Conservation (phyloP, 2,797 vertebrate species). For the Myotis findleyi region DNA sequence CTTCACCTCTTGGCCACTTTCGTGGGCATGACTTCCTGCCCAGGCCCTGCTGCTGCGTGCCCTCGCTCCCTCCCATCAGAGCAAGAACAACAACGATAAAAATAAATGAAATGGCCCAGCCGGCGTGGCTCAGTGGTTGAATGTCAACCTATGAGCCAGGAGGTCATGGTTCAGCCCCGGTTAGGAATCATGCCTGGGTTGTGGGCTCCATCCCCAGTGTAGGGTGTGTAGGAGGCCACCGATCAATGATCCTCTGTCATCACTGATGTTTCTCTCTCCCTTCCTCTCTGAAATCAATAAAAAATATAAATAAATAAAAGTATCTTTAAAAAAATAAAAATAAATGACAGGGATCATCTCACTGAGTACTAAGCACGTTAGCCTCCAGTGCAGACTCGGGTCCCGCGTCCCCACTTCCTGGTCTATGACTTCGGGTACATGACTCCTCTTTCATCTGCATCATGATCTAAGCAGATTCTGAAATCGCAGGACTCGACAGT, state of each 20-base stretch:
- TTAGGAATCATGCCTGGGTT: not conserved
- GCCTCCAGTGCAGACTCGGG: not conserved
- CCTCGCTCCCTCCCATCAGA: not conserved
- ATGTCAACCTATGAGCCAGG: not conserved
- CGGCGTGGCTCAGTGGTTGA: not conserved
- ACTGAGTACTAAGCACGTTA: rapidly evolving
- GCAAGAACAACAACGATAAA: no score
- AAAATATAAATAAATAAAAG: no score
- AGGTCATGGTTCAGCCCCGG: not conserved
- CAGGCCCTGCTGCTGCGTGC: not conserved
- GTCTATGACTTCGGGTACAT: not conserved
- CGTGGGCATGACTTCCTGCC: not conserved
- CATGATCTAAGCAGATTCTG: not conserved
- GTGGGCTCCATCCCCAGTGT: not conserved
- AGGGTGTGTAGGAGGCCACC: not conserved
- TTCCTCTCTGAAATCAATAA: not conserved
- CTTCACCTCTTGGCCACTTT: not conserved
- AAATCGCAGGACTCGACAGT: not conserved
- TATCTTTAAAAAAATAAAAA: no score
- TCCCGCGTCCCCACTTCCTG: not conserved
- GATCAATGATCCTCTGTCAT: no score
- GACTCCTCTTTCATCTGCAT: not conserved
- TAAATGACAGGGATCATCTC: not conserved
- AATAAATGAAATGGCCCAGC: not conserved
- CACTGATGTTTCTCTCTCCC: not conserved